phyloP scores from a whole-genome alignment of 2,888 invertebrate genomes.

The Andrena praecox region DNA sequence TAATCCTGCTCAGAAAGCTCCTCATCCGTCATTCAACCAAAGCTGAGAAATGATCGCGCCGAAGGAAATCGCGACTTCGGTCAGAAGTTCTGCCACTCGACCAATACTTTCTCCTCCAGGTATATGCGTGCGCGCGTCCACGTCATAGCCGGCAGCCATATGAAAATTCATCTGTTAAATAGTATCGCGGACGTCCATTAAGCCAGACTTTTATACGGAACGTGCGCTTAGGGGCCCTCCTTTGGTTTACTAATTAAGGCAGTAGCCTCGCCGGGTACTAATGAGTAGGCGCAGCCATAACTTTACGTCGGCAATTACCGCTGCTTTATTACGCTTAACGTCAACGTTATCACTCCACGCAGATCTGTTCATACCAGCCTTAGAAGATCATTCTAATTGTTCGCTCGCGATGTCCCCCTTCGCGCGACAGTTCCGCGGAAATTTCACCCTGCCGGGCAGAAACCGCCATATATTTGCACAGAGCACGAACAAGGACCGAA shows the following conservation, averaged over 20 bases:
- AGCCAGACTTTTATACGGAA: constrained; percentile 63
- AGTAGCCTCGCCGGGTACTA: constrained; percentile 68
- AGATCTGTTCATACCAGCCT: constrained; percentile 62
- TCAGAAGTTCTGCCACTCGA: background rate
- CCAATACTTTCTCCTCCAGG: background rate
- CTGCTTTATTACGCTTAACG: constrained; percentile 76
- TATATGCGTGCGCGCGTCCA: background rate
- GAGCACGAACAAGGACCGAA: no score
- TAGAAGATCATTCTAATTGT: constrained; percentile 51
- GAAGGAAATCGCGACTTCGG: background rate
- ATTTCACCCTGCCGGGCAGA: background rate
- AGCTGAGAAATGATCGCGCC: background rate
- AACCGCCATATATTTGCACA: no score
- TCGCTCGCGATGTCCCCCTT: constrained; percentile 26
- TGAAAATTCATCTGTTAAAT: constrained; percentile 68
- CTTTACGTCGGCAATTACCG: constrained; percentile 77
- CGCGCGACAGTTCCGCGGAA: constrained; percentile 29
- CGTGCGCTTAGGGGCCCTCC: constrained; percentile 58
- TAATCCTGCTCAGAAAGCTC: no score
- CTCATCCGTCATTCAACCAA: background rate
- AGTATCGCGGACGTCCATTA: constrained; percentile 63
- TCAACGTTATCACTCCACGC: constrained; percentile 71
- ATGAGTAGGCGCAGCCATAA: constrained; percentile 69
- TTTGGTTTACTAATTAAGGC: constrained; percentile 73
- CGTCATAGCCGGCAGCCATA: constrained; percentile 59